Conservation (phyloP, 2,888 invertebrate genomes). For the Eubasilissa splendida region DNA sequence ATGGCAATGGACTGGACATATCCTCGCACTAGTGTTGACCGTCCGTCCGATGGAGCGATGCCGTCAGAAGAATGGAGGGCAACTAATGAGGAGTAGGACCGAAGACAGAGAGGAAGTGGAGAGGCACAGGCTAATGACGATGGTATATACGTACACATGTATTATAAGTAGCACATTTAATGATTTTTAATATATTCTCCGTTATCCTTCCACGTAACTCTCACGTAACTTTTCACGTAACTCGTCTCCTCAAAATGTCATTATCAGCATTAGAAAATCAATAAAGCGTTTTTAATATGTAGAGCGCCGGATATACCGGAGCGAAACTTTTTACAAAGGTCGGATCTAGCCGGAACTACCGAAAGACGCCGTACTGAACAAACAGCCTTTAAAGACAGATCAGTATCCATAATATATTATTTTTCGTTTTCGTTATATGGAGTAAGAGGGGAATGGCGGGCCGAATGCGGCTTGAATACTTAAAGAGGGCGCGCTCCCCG, state of each 20-base stretch:
- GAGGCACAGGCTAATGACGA: too few species aligned
- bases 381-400: slow-evolving; percentile 58
- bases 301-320: slow-evolving; percentile 20
- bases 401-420: slow-evolving; percentile 59
- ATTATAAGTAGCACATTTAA: too few species aligned
- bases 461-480: slow-evolving; percentile 58
- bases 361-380: slow-evolving; percentile 44
- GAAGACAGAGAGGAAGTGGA: too few species aligned
- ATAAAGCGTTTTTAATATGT: slow-evolving; percentile 37
- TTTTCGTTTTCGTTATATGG: slow-evolving; percentile 57
- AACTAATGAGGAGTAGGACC: too few species aligned
- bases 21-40: too few species aligned
- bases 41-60: too few species aligned
- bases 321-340: slow-evolving; percentile 17
- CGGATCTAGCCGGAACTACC: slow-evolving; percentile 29
- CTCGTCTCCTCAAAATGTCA: slow-evolving; percentile 28
- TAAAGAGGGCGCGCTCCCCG: slow-evolving; percentile 52
- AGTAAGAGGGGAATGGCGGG: slow-evolving; percentile 44
- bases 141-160: too few species aligned
- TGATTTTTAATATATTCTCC: too few species aligned
- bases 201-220: not conserved
- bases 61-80: too few species aligned
- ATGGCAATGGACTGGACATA: too few species aligned
- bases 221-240: slow-evolving; percentile 22
- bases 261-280: slow-evolving; percentile 26